Conservation (phyloP, 2,113 vertebrate species). For the Lasiurus borealis region DNA sequence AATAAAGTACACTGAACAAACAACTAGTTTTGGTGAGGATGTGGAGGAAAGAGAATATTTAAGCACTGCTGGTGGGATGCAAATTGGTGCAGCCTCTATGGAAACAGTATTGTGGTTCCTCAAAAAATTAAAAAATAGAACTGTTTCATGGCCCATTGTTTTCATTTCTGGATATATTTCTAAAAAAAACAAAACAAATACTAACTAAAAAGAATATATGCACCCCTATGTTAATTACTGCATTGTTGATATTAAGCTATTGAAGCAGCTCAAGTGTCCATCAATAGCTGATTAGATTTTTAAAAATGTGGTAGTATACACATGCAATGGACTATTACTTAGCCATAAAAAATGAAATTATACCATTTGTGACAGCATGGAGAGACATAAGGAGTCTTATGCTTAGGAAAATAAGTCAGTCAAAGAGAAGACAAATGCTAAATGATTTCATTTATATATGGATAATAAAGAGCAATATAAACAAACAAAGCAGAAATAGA, state of each 20-base stretch:
- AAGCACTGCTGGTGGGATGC: neutral
- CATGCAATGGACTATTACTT: neutral
- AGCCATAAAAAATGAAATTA: neutral
- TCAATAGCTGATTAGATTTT: neutral
- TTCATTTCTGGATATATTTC: neutral
- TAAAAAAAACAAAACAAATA: neutral
- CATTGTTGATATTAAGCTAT: neutral
- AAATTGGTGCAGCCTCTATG: neutral
- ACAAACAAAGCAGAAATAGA: neutral
- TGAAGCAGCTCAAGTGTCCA: neutral
- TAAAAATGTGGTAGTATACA: neutral
- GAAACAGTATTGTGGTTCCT: neutral
- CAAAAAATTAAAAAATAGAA: neutral
- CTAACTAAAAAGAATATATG: neutral
- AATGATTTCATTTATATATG: neutral
- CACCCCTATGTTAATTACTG: neutral
- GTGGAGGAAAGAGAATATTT: neutral
- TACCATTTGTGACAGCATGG: neutral
- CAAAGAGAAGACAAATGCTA: neutral
- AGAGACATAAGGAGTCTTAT: neutral
- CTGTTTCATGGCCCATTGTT: neutral
- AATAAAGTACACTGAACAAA: neutral
- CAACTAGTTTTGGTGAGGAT: neutral
- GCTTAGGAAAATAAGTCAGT: neutral
- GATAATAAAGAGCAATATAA: neutral